A percentile compares a stretch with the other conserved stretches of the same genome.
Conservation (phyloP, 2,888 invertebrate genomes). For the Lamproptera curius region DNA sequence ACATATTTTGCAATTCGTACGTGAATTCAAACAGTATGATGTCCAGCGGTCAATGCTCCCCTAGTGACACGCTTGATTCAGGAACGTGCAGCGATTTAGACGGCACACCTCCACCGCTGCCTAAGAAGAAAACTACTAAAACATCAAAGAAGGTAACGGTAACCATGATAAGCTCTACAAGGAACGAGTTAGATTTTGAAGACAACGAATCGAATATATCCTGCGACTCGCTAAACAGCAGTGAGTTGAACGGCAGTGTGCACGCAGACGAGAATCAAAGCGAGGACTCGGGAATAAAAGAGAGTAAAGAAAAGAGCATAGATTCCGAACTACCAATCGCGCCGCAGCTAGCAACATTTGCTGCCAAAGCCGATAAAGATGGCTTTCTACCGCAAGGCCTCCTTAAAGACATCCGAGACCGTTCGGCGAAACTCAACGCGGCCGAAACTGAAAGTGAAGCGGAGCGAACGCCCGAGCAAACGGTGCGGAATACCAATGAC, state of each 20-base stretch:
- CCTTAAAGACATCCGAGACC: slow-evolving; percentile 83
- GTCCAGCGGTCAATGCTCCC: slow-evolving; percentile 90
- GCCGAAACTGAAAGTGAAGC: slow-evolving; percentile 66
- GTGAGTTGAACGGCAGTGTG: slow-evolving; percentile 79
- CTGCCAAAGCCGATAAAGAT: slow-evolving; percentile 55
- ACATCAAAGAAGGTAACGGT: slow-evolving; percentile 74
- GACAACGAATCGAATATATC: slow-evolving; percentile 88
- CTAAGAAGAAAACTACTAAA: slow-evolving; percentile 81
- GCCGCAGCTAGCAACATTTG: slow-evolving; percentile 45
- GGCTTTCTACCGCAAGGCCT: slow-evolving; percentile 82
- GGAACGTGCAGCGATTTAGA: slow-evolving; percentile 92
- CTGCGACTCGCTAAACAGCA: slow-evolving; percentile 89
- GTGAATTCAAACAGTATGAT: slow-evolving; percentile 77
- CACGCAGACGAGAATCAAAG: slow-evolving; percentile 69
- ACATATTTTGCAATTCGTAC: slow-evolving; percentile 81
- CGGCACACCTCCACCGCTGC: slow-evolving; percentile 83
- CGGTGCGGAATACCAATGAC: slow-evolving; percentile 68
- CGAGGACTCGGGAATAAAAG: slow-evolving; percentile 59
- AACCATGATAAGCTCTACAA: slow-evolving; percentile 74
- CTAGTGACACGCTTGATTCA: slow-evolving; percentile 89
- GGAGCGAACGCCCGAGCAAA: slow-evolving; percentile 50
- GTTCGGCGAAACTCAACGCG: slow-evolving; percentile 73
- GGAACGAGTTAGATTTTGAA: slow-evolving; percentile 81
- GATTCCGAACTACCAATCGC: slow-evolving; percentile 51
- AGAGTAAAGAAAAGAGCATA: slow-evolving; percentile 58